Percentiles rank a stretch among this genome's conserved stretches.
These are phyloP conservation scores for Parochlus steinenii DNA, from an alignment of 2,888 invertebrate genomes.

Conservation along the genomic window DNA sequence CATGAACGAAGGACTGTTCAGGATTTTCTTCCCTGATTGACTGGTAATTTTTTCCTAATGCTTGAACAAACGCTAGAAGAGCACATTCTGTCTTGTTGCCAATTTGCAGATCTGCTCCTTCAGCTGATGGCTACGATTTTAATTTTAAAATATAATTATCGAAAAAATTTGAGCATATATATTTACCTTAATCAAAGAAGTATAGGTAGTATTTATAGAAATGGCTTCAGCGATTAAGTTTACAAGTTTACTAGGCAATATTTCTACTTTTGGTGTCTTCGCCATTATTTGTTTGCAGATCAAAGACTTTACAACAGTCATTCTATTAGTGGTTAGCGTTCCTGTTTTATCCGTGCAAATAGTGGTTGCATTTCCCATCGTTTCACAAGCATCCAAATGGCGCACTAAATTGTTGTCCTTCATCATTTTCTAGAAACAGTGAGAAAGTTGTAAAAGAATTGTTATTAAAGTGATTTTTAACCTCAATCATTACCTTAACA, in stretches of 20 bases:
- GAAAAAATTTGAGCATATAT: slow-evolving; percentile 15
- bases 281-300: slow-evolving; percentile 31
- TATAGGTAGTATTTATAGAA: slow-evolving; percentile 41
- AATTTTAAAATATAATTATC: slow-evolving; percentile 18
- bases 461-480: background rate
- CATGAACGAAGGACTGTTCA: slow-evolving; percentile 35
- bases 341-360: no score
- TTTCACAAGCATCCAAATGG: slow-evolving; percentile 46
- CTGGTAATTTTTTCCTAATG: slow-evolving; percentile 38
- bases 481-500: no score
- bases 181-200: slow-evolving; percentile 33
- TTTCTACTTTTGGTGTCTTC: slow-evolving; percentile 29
- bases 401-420: slow-evolving; percentile 43
- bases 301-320: slow-evolving; percentile 41
- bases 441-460: background rate
- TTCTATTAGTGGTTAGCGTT: slow-evolving; percentile 44
- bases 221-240: slow-evolving; percentile 34
- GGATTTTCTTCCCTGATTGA: slow-evolving; percentile 35
- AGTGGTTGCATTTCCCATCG: slow-evolving; percentile 45
- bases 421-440: slow-evolving; percentile 40
- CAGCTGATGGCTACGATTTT: slow-evolving; percentile 61
- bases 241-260: slow-evolving; percentile 30
- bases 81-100: slow-evolving; percentile 55
- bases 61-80: slow-evolving; percentile 40
- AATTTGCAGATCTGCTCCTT: slow-evolving; percentile 62